A percentile compares a stretch with the other conserved stretches of the same genome.
Evolutionary conservation across 92 coral and sea anemone species (phyloP).

Genomic region (Umimayanthus kanabou): DNA sequence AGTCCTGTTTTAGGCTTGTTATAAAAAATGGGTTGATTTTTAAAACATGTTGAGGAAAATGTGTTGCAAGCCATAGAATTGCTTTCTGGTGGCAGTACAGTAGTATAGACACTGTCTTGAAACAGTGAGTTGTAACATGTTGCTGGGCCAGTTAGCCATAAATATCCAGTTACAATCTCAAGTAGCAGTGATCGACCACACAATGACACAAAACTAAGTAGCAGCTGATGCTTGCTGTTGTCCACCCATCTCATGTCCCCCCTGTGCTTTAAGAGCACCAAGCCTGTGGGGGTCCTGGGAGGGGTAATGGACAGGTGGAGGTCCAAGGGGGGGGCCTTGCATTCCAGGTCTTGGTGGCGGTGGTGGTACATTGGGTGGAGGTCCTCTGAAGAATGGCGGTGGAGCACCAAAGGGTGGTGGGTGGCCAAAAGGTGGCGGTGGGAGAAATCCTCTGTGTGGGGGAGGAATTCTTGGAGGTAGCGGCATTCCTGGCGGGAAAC

Average conservation of each 20-base stretch:
- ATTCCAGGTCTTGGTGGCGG: constrained; percentile 74
- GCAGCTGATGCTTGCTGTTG: constrained; percentile 42
- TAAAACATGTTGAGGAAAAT: too few species aligned
- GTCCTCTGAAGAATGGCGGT: constrained; percentile 79
- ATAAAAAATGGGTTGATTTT: background rate
- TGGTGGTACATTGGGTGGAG: constrained; percentile 77
- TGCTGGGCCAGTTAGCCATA: background rate
- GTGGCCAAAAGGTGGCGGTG: constrained; percentile 89
- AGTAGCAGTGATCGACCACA: background rate
- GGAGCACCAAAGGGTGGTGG: constrained; percentile 87
- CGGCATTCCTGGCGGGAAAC: constrained; percentile 62
- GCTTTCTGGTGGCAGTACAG: background rate
- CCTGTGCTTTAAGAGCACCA: constrained; percentile 88
- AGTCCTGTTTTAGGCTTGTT: background rate
- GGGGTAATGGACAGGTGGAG: constrained; percentile 95
- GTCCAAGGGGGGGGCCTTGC: constrained; percentile 89
- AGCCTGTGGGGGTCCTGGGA: constrained; percentile 98
- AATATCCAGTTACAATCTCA: background rate
- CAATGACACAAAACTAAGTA: background rate
- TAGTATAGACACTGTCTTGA: background rate
- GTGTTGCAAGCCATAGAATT: background rate
- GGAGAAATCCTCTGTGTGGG: constrained; percentile 81
- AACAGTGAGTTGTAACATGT: background rate
- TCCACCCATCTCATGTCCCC: constrained; percentile 44
- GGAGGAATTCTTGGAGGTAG: constrained; percentile 57